Evolutionary conservation across 2,113 vertebrate genomes (phyloP).

Genomic region (Ophthalmolycus amberensis): DNA sequence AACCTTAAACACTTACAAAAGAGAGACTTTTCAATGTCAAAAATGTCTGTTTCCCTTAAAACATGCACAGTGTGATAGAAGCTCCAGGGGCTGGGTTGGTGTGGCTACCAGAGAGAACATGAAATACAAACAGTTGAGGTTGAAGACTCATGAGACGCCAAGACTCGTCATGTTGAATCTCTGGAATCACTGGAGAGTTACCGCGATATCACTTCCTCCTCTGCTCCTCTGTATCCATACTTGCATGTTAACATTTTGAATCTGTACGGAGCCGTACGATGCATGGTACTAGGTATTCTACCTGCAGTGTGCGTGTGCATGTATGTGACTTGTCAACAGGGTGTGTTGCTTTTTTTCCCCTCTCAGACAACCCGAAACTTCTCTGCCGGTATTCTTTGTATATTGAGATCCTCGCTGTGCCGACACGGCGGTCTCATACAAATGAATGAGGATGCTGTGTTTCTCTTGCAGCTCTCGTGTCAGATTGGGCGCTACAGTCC

Average conservation of each 20-base stretch:
- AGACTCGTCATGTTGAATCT: not conserved
- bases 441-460: not conserved
- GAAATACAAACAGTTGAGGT: constrained; percentile 2
- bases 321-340: not conserved
- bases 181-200: constrained; percentile 7
- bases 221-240: not conserved
- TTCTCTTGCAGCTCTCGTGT: not conserved
- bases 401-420: not conserved
- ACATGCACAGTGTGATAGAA: not conserved
- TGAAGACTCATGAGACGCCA: not conserved
- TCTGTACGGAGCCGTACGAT: not conserved
- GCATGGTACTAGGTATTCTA: not conserved
- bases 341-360: not conserved
- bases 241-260: not conserved
- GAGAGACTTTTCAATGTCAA: not conserved
- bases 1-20: not conserved
- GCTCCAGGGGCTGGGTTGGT: not conserved
- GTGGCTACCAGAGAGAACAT: not conserved
- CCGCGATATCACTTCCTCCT: not conserved
- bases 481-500: not conserved
- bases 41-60: not conserved
- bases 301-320: not conserved
- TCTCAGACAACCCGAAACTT: no score
- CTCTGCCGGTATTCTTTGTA: not conserved
- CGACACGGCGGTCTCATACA: not conserved